These are phyloP conservation scores for Hozukius guyotensis DNA, from an alignment of 2,797 vertebrate species.

Conservation along the genomic window DNA sequence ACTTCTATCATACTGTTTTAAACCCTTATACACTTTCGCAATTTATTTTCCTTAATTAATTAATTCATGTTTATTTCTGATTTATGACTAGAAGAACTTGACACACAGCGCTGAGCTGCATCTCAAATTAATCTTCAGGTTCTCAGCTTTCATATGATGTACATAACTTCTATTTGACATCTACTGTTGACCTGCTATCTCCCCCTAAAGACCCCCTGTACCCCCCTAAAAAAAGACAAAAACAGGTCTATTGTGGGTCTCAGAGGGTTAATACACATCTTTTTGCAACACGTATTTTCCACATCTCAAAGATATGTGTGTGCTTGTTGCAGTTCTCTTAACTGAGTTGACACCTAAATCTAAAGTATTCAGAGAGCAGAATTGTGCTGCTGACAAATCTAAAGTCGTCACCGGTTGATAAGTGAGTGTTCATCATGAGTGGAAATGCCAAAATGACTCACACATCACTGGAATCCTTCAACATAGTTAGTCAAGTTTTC, in stretches of 20 bases:
- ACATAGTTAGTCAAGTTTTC: neutral
- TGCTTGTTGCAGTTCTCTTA: neutral
- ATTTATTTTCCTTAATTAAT: too few relatives aligned
- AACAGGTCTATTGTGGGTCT: too few relatives aligned
- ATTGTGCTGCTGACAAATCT: neutral
- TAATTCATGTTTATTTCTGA: too few relatives aligned
- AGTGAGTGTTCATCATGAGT: neutral
- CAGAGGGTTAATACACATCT: neutral
- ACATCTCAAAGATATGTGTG: neutral
- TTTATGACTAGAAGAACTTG: too few relatives aligned
- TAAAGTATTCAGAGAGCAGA: neutral
- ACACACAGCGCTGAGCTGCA: too few relatives aligned
- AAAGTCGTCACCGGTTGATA: neutral
- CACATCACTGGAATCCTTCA: neutral
- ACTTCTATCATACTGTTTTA: accelerated
- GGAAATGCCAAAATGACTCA: neutral
- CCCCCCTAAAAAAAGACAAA: too few relatives aligned
- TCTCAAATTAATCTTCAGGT: too few relatives aligned
- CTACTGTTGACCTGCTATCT: too few relatives aligned
- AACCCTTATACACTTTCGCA: too few relatives aligned
- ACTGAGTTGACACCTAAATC: neutral
- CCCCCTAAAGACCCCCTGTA: too few relatives aligned
- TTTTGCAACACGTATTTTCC: neutral
- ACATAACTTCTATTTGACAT: too few relatives aligned
- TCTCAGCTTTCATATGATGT: too few relatives aligned